Conservation (phyloP, 2,113 vertebrate species). For the Calidris pygmaea region DNA sequence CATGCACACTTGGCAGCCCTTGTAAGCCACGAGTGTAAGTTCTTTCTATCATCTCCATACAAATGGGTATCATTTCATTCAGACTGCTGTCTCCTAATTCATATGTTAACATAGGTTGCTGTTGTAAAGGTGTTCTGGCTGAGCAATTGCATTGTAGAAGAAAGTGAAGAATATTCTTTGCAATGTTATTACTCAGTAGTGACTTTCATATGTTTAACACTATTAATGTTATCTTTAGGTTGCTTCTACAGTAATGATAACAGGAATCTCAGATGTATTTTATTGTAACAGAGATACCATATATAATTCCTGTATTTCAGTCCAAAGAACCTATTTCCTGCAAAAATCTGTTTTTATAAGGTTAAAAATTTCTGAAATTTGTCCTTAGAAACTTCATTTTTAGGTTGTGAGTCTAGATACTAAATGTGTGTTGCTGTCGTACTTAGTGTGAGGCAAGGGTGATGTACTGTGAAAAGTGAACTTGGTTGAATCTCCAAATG, state of each 20-base stretch:
- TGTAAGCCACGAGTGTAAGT: slow-evolving; percentile 95
- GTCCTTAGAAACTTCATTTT: neutral
- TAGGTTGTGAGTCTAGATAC: neutral
- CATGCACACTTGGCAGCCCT: slow-evolving; percentile 95
- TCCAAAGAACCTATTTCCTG: neutral
- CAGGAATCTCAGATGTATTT: neutral
- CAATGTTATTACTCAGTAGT: neutral
- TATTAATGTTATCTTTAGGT: neutral
- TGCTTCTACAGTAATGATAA: neutral
- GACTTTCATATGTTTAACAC: neutral
- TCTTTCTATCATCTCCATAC: neutral
- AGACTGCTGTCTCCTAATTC: neutral
- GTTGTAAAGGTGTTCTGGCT: neutral
- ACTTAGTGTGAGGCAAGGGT: neutral
- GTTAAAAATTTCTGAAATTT: neutral
- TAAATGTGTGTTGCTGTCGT: neutral
- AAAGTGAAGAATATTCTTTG: neutral
- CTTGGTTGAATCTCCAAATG: neutral
- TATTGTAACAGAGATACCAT: neutral
- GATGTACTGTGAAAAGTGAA: neutral
- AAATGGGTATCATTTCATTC: fast-evolving
- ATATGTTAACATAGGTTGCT: neutral
- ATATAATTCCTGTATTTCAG: neutral
- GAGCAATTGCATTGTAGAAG: neutral
- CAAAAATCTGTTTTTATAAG: neutral